Evolutionary conservation across 1,140 invertebrate species (phyloP), one percentile per base, ranked within the genome.

Genomic region (Procambarus virginalis): DNA sequence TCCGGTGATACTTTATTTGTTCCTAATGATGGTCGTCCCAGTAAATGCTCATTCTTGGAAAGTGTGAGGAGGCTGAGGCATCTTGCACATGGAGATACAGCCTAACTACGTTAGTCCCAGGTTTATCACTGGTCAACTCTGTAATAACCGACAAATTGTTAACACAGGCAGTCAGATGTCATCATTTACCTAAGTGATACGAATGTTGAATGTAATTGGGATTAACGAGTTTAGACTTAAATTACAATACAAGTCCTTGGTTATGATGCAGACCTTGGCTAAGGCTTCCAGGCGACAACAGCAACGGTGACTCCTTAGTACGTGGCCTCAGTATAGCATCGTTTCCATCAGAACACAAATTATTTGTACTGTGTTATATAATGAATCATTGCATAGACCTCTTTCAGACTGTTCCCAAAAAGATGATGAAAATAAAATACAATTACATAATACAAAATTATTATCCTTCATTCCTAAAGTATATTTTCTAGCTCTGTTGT

Each of bases 1-100:
- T 89, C 88, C 88, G 88, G 88, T 89, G 88, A 89, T 89, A 84
- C 88, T 89, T 89, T 89, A 89, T 89, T 89, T 89, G 88, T 89
- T 89, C 88, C 81, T 89, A 89, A 89, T 84, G 73, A 89, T 89
- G 88, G 81, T 89, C 88, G 88, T 89, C 88, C 88, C 88, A 89
- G 88, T 84, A 89, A 89, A 84, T 89, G 88, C 88, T 89, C 88
- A 89, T 84, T 86, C 88, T 84, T 89, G 88, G 88, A 89, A 89
- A 84, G 88, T 89, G 88, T 89, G 88, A 89, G 88, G 88, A 89
- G 88, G 88, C 88, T 89, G 82, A 89, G 81, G 81, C 81, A 83
- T 83, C 73, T 84, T 77, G 88, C 81, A 84, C 81, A 89, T 84
- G 82, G 88, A 84, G 75, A 84, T 83, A 89, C 88, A 89, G 88